A percentile compares a stretch with the other conserved stretches of the same genome.
phyloP scores from a whole-genome alignment of 2,888 invertebrate genomes.

The Anarsia innoxiella region DNA sequence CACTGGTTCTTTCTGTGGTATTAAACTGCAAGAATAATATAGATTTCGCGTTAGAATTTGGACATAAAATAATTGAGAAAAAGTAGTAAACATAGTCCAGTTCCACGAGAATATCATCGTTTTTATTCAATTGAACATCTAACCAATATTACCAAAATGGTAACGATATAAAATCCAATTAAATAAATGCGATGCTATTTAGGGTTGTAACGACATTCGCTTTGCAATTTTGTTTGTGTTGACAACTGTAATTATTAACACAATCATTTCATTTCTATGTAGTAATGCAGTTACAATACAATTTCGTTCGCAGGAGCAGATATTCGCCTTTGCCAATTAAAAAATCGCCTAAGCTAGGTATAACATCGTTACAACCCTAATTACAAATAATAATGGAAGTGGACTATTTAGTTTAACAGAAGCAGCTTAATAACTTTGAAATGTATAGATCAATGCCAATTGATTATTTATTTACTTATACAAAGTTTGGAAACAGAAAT shows the following conservation, averaged over 20 bases:
- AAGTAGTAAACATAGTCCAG: background rate
- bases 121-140: background rate
- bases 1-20: conserved; percentile 8
- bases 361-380: conserved; percentile 18
- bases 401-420: background rate
- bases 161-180: background rate
- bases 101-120: background rate
- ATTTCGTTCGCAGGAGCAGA: conserved; percentile 4
- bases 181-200: conserved; percentile 2
- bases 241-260: background rate
- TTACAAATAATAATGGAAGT: conserved; percentile 5
- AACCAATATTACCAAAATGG: background rate
- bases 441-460: no score
- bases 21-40: conserved; percentile 12
- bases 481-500: conserved; percentile 24
- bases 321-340: conserved; percentile 4
- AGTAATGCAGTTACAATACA: conserved; percentile 2
- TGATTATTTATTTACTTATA: no score
- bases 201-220: conserved; percentile 9
- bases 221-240: background rate
- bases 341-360: conserved; percentile 3
- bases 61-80: no score
- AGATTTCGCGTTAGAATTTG: conserved; percentile 2
- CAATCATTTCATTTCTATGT: no score
- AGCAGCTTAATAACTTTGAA: no score